Evolutionary conservation across 2,113 vertebrate genomes (phyloP).

Genomic region (Lontra canadensis): DNA sequence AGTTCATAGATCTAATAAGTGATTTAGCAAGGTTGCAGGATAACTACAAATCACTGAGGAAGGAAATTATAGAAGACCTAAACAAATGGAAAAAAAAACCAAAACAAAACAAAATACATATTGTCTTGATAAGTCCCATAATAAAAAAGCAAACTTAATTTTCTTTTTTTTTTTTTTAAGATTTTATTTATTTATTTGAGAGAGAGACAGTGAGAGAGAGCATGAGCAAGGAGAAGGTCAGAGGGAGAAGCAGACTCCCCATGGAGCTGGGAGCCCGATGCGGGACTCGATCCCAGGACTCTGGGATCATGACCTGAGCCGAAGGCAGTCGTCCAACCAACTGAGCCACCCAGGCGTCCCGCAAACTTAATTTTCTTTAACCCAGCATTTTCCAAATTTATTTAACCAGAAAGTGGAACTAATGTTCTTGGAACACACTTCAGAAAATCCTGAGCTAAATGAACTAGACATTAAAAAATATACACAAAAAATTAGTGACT

Average conservation of each 20-base stretch:
- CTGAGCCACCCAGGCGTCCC: no score
- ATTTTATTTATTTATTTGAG: no score
- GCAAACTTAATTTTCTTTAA: background rate
- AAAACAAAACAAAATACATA: background rate
- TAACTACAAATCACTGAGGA: background rate
- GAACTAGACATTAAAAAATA: background rate
- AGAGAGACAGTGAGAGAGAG: no score
- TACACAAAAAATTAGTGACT: background rate
- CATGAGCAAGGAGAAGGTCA: no score
- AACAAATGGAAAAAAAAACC: background rate
- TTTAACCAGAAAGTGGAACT: background rate
- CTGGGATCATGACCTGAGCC: no score
- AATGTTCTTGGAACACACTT: background rate
- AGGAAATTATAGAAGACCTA: background rate
- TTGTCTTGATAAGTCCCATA: background rate
- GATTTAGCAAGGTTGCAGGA: background rate
- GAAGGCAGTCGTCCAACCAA: no score
- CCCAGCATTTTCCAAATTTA: constrained; percentile 12
- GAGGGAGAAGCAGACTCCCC: no score
- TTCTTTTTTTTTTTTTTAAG: no score
- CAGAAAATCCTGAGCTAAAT: background rate
- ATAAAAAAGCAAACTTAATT: background rate
- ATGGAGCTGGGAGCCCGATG: no score
- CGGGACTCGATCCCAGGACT: no score
- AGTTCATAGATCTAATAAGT: background rate